A percentile compares a stretch with the other conserved stretches of the same genome.
phyloP scores from a whole-genome alignment of 1,140 invertebrate genomes.

The Mercenaria mercenaria region DNA sequence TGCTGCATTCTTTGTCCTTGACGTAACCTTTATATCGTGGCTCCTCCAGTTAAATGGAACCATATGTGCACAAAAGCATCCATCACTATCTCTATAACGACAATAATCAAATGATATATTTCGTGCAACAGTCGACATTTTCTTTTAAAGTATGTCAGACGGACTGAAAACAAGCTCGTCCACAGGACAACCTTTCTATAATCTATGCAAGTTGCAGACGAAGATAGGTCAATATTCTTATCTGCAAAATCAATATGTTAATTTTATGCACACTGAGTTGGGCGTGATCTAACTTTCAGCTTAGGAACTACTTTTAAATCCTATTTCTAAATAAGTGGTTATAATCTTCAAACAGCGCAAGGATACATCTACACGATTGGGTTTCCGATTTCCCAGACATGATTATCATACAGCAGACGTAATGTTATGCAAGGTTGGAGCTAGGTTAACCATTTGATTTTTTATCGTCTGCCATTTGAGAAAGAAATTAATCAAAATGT shows the following conservation, averaged over 20 bases:
- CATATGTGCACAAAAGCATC: too few species aligned
- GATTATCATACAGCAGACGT: constrained; percentile 6
- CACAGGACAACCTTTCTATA: too few species aligned
- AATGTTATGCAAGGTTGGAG: constrained; percentile 14
- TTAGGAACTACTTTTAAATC: constrained; percentile 1
- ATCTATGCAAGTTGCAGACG: neutral
- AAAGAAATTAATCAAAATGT: constrained; percentile 16
- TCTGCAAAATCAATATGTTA: neutral
- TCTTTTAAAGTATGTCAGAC: too few species aligned
- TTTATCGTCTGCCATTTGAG: constrained; percentile 11
- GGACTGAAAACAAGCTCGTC: too few species aligned
- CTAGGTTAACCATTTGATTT: constrained; percentile 19
- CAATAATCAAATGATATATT: too few species aligned
- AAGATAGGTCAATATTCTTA: neutral
- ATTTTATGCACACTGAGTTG: constrained; percentile 6
- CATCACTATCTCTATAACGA: too few species aligned
- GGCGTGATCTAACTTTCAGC: neutral
- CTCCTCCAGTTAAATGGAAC: too few species aligned
- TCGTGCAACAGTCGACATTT: too few species aligned
- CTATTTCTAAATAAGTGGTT: constrained; percentile 20
- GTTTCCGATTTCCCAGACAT: neutral
- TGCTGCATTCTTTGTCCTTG: too few species aligned
- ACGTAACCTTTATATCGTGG: too few species aligned
- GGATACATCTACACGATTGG: constrained; percentile 2
- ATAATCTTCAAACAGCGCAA: neutral